These are phyloP conservation scores for Reticulitermes lucifugus DNA, from an alignment of 2,888 invertebrate genomes.

Conservation along the genomic window DNA sequence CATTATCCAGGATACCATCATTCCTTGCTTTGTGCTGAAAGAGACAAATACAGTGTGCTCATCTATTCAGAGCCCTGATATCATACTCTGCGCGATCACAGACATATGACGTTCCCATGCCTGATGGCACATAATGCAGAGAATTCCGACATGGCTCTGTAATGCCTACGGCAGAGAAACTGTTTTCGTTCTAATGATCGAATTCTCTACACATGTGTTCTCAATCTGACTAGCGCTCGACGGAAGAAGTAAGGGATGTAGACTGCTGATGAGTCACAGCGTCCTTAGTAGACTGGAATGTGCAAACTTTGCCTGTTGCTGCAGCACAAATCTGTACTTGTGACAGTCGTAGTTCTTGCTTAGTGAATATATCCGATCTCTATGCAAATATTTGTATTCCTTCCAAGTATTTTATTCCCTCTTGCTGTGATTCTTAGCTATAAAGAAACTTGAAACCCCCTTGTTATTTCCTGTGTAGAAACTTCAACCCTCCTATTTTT, in stretches of 20 bases:
- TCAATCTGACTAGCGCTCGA: neutral
- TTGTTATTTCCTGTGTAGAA: too few species aligned
- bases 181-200: conserved; percentile 2
- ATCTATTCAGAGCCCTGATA: too few species aligned
- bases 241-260: neutral
- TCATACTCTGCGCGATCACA: too few species aligned
- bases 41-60: too few species aligned
- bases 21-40: too few species aligned
- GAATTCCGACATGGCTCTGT: neutral
- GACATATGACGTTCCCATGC: neutral
- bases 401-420: neutral
- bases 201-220: neutral
- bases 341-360: neutral
- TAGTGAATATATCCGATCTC: neutral
- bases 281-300: neutral
- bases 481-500: too few species aligned
- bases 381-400: neutral
- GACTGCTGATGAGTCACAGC: neutral
- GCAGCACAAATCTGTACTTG: neutral
- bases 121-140: neutral
- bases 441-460: neutral
- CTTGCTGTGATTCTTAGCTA: neutral
- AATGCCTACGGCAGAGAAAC: conserved; percentile 12
- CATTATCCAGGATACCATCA: too few species aligned
- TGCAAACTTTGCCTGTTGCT: neutral